Evolutionary conservation across 2,888 invertebrate genomes (phyloP), one percentile per base, ranked within the genome.

Genomic region (Drosophila tanythrix): DNA sequence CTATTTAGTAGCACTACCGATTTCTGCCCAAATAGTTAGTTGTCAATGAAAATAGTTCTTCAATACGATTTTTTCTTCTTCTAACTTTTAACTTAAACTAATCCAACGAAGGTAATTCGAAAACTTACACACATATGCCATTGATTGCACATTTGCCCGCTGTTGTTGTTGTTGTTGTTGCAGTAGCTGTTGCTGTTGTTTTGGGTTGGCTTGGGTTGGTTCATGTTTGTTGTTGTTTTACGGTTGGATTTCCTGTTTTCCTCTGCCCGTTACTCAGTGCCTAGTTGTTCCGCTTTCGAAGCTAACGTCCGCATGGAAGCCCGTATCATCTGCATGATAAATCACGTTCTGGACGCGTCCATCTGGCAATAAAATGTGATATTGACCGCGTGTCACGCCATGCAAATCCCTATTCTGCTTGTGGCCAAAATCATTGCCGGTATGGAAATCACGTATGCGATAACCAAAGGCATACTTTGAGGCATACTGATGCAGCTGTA

Each of bases 331-430:
- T 0, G 96, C 97, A 81, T 95, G 95, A 92, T 97, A 97, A 74
- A 95, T 94, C 57, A 97, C 97, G 81, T 95, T 95, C 93, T 97
- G 97, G 89, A 96, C 93, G 76, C 97, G 94, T 36, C 97, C 97
- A 92, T 97, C 97, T 2, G 97, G 97, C 50, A 97, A 93, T 13
- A 96, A 93, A 4, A 97, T 96, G 87, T 96, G 96, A 93, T 97
- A 97, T 74, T 95, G 95, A 18, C 97, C 97, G 82, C 95, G 95
- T 53, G 94, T 94, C 75, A 95, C 95, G 15, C 96, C 96, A 72
- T 95, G 94, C 79, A 95, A 95, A 81, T 95, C 94, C 80, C 94
- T 94, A 51, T 94, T 94, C 92, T 97, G 97, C 71, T 95, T 95
- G 91, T 97, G 97, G 11, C 97, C 96, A 91, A 95, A 97, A 91